Conservation (phyloP, 2,113 vertebrate species). For the Indri indri region DNA sequence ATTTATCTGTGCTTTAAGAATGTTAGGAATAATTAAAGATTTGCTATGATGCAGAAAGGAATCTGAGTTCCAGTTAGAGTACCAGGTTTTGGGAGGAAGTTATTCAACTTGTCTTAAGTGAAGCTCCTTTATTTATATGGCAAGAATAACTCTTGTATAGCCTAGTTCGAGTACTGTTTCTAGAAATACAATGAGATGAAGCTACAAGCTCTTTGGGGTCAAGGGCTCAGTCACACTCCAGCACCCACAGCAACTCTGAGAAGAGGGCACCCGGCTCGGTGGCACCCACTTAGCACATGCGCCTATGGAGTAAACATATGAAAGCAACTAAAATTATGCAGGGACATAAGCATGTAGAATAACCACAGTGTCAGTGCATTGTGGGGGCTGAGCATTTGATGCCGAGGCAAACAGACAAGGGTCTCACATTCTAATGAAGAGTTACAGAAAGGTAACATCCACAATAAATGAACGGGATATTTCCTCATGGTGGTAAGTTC, state of each 20-base stretch:
- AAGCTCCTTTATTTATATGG: neutral
- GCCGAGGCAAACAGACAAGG: neutral
- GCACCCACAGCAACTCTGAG: neutral
- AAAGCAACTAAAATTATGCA: neutral
- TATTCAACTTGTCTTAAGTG: neutral
- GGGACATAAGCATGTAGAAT: neutral
- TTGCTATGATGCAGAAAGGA: neutral
- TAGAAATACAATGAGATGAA: neutral
- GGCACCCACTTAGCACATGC: too few species aligned
- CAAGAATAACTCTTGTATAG: neutral
- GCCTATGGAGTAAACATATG: neutral
- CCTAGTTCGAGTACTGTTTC: neutral
- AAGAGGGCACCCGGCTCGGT: neutral
- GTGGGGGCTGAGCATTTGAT: neutral
- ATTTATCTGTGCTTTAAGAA: neutral
- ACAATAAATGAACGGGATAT: too few species aligned
- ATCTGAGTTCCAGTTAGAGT: neutral
- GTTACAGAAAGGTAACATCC: neutral
- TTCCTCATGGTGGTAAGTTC: neutral
- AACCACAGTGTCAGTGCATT: neutral
- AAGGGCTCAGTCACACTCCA: neutral
- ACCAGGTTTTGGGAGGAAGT: neutral
- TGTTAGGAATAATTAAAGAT: neutral
- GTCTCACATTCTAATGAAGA: neutral
- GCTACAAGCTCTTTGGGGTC: neutral